These are phyloP conservation scores for Patella caerulea DNA, from an alignment of 2,888 invertebrate genomes.

Conservation along the genomic window DNA sequence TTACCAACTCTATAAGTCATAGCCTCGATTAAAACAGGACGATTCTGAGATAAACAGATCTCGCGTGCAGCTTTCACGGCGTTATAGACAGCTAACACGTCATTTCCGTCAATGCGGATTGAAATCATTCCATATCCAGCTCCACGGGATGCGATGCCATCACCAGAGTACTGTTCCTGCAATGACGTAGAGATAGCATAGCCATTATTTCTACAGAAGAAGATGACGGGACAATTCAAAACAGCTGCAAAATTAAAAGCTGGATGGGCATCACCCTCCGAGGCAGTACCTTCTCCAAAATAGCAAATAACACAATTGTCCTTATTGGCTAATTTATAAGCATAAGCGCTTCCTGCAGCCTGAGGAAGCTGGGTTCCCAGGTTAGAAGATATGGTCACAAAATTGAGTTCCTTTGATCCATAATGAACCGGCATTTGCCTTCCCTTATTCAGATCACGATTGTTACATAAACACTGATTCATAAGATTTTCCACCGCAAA, in stretches of 20 bases:
- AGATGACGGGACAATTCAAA: slow-evolving; percentile 91
- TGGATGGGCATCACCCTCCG: slow-evolving; percentile 98
- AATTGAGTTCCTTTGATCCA: slow-evolving; percentile 86
- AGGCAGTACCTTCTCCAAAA: slow-evolving; percentile 87
- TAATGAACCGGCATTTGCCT: slow-evolving; percentile 99
- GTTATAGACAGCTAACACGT: slow-evolving; percentile 93
- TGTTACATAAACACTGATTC: slow-evolving; percentile 97
- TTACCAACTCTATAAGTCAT: slow-evolving; percentile 98
- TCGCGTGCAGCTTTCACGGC: slow-evolving; percentile 85
- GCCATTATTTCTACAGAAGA: slow-evolving; percentile 98
- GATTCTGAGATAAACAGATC: slow-evolving; percentile 80
- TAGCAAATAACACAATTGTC: slow-evolving; percentile 75
- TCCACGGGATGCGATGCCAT: slow-evolving; percentile 92
- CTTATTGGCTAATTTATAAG: slow-evolving; percentile 83
- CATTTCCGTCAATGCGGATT: slow-evolving; percentile 95
- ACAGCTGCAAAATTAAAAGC: slow-evolving; percentile 99
- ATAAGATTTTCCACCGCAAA: slow-evolving; percentile 87
- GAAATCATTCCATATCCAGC: slow-evolving; percentile 91
- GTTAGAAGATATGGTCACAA: slow-evolving; percentile 96
- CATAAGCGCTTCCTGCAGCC: slow-evolving; percentile 89
- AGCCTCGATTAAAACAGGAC: slow-evolving; percentile 95
- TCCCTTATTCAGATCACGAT: slow-evolving; percentile 86
- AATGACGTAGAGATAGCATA: slow-evolving; percentile 98
- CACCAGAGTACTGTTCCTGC: slow-evolving; percentile 93
- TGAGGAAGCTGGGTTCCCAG: slow-evolving; percentile 98